Base-by-base conservation (phyloP, 2,888 invertebrate genomes). In the Acanthopleura granulata region DNA sequence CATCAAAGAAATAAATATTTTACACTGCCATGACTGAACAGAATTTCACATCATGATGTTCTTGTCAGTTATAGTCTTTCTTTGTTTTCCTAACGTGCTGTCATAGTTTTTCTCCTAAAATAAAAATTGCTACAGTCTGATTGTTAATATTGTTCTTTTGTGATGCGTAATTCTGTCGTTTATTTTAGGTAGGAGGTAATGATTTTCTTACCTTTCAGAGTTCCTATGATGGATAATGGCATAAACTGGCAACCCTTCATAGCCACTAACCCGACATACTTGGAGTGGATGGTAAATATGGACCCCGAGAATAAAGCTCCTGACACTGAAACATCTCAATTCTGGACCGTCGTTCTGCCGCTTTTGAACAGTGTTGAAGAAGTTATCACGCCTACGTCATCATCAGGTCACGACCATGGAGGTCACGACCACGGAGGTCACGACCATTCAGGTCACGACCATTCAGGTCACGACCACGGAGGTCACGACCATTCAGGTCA, bases 351-450 rank as follows among this genome's bases (percentile, higher is more conserved):
- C 6, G 29, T 66, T 27, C 15, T 66, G 1, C 66, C 66, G 16
- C 4, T 25, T 1, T 25, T 66, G 15, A 14, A 66, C 3, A 66
- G 29, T 15, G 66, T 16, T 27, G 27, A 22, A 6, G 66, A 6
- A 1, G 22, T 16, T 25, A 15, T 27, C 66, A 22, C 66, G 22
- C 6, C 66, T 22, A 66, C 66, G 16, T 15, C 22, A 27, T 22
- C 22, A 22, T 27, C 66, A 27, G 66, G 66, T 6, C 66, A 66
- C 14, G 66, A 66, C 14, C 66, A 66, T 27, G 66, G 66, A 16
- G 66, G 25, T 66, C 66, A 66, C 66, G 25, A 9, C 4, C 1
- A 1, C 14, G 22, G 12, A 1, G 66, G 66, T 27, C 66, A 66
- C 14, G 66, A 66, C 66, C 66, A 62, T 62, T 14, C 16, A 22